Evolutionary conservation across 2,113 vertebrate genomes (phyloP).

Genomic region (Pardalotus punctatus): DNA sequence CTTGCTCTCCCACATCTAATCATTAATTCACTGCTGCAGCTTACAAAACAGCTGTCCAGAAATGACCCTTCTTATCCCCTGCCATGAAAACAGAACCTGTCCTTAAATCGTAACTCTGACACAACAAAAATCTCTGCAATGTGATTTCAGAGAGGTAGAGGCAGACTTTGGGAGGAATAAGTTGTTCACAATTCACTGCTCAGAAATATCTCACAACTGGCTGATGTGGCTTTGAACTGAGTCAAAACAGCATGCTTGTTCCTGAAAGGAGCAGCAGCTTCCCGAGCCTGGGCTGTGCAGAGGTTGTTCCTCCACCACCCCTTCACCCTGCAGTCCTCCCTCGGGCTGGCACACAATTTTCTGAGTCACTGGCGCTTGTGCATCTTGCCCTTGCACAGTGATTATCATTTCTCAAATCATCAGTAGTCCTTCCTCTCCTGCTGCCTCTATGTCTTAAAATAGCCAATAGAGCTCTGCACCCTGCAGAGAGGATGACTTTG

Average conservation of each 20-base stretch:
- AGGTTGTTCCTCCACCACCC: background rate
- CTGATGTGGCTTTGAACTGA: background rate
- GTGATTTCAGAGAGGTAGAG: background rate
- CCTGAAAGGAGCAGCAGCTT: background rate
- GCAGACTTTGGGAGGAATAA: background rate
- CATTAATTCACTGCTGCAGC: background rate
- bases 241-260: fast-evolving
- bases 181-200: background rate
- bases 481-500: constrained; percentile 41
- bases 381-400: constrained; percentile 50
- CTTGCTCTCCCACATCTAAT: background rate
- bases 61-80: background rate
- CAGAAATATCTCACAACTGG: background rate
- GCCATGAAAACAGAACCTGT: background rate
- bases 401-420: constrained; percentile 55
- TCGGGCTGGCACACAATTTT: constrained; percentile 27
- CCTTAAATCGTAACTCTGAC: background rate
- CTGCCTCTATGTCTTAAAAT: constrained; percentile 54
- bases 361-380: constrained; percentile 49
- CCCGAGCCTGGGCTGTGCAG: background rate
- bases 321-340: background rate
- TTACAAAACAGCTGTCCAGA: background rate
- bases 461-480: constrained; percentile 35
- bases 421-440: constrained; percentile 45
- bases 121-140: background rate